Conservation (phyloP, 2,113 vertebrate genomes). For the Heteronetta atricapilla region DNA sequence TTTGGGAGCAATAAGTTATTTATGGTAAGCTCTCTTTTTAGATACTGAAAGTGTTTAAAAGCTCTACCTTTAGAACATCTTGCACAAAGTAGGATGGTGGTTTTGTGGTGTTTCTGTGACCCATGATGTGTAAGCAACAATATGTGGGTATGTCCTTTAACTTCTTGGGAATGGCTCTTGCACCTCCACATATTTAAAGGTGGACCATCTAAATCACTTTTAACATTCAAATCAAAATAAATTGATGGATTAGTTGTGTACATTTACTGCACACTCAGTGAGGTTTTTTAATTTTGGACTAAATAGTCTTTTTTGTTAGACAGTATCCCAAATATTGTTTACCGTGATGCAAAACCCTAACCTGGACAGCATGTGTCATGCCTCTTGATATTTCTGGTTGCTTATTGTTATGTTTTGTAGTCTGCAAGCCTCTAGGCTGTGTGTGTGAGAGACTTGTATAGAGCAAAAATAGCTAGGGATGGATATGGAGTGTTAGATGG, state of each 20-base stretch:
- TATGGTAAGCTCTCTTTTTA: neutral
- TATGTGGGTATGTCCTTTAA: neutral
- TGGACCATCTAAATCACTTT: neutral
- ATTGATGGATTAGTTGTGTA: neutral
- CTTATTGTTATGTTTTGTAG: neutral
- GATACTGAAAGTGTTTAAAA: neutral
- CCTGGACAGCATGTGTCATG: neutral
- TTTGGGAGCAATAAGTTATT: neutral
- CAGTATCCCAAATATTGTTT: neutral
- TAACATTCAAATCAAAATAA: neutral
- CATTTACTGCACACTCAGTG: neutral
- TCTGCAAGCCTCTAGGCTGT: neutral
- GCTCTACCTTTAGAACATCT: neutral
- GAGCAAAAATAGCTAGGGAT: conserved; percentile 7
- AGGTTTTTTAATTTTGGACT: neutral
- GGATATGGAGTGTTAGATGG: neutral
- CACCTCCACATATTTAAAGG: neutral
- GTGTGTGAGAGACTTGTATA: neutral
- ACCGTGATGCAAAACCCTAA: neutral
- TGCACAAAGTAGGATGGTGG: neutral
- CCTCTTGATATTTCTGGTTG: neutral
- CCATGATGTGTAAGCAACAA: too few species aligned
- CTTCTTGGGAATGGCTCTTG: neutral
- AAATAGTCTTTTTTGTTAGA: neutral
- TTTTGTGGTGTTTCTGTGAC: neutral